These are phyloP conservation scores for Solea senegalensis DNA, from an alignment of 2,113 vertebrate species.

Conservation along the genomic window DNA sequence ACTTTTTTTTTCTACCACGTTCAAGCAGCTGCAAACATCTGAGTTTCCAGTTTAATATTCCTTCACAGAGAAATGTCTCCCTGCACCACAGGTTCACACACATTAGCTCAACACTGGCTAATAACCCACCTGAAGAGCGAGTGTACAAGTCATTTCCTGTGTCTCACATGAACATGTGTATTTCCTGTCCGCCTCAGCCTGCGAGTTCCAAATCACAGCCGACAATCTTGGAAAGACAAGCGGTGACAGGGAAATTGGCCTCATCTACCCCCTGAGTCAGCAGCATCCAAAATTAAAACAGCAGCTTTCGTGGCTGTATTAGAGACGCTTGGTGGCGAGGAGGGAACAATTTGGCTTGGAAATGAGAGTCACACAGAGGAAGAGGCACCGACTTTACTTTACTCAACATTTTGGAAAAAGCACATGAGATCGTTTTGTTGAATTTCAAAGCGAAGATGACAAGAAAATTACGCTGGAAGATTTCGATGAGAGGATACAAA, in stretches of 20 bases:
- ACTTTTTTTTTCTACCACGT: no score
- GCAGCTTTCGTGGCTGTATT: not conserved
- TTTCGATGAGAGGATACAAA: no score
- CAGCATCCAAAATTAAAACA: slow-evolving; percentile 15
- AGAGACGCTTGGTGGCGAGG: not conserved
- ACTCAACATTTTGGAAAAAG: no score
- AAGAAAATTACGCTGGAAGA: no score
- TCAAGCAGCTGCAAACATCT: not conserved
- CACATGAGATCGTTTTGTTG: no score
- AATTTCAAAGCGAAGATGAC: no score
- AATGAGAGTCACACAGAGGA: not conserved
- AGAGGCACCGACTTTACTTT: no score
- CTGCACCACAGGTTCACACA: not conserved
- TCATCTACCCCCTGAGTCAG: slow-evolving; percentile 32
- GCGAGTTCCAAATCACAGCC: slow-evolving; percentile 16
- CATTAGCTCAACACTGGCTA: not conserved
- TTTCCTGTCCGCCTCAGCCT: not conserved
- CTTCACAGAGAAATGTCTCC: not conserved
- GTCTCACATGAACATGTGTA: not conserved
- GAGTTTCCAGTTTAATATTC: not conserved
- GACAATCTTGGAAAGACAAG: slow-evolving; percentile 4
- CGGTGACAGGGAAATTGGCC: slow-evolving; percentile 39
- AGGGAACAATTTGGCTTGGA: slow-evolving; percentile 11
- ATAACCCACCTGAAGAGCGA: not conserved
- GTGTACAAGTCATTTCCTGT: not conserved